Percentiles rank a stretch among this genome's conserved stretches.
phyloP scores from a whole-genome alignment of 2,113 vertebrate species.

The Antechinus flavipes region DNA sequence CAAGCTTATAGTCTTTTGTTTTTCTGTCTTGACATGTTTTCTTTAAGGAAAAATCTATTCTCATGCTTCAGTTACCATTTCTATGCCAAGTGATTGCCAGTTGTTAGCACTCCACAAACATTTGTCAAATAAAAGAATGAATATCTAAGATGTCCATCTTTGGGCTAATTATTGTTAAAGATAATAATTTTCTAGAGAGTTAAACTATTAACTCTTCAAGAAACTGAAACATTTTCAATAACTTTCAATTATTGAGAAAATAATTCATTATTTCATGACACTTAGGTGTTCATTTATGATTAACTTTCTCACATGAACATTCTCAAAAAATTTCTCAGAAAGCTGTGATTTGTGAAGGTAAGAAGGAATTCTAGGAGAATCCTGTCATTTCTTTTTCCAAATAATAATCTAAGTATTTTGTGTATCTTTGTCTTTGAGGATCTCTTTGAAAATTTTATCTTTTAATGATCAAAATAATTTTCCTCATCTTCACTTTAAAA shows the following conservation, averaged over 20 bases:
- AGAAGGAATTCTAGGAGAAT: not conserved
- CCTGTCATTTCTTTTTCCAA: no score
- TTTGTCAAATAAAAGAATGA: not conserved
- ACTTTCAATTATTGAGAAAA: not conserved
- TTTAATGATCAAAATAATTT: no score
- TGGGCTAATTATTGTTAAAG: not conserved
- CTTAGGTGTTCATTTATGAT: not conserved
- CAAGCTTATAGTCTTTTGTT: not conserved
- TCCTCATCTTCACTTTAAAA: no score
- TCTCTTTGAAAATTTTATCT: no score
- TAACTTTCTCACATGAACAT: not conserved
- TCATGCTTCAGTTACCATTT: constrained; percentile 67
- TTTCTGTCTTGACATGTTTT: not conserved
- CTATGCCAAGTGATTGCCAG: not conserved
- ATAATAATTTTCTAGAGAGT: not conserved
- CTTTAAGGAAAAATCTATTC: not conserved
- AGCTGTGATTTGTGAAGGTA: no score
- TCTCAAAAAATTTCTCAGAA: not conserved
- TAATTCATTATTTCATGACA: not conserved
- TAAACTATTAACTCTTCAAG: not conserved
- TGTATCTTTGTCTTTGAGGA: no score
- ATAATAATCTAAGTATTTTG: no score
- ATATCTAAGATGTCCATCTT: not conserved
- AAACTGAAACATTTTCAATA: not conserved
- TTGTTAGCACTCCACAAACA: not conserved